Evolutionary conservation across 2,888 invertebrate genomes (phyloP).

Genomic region (Agrotis ipsilon): DNA sequence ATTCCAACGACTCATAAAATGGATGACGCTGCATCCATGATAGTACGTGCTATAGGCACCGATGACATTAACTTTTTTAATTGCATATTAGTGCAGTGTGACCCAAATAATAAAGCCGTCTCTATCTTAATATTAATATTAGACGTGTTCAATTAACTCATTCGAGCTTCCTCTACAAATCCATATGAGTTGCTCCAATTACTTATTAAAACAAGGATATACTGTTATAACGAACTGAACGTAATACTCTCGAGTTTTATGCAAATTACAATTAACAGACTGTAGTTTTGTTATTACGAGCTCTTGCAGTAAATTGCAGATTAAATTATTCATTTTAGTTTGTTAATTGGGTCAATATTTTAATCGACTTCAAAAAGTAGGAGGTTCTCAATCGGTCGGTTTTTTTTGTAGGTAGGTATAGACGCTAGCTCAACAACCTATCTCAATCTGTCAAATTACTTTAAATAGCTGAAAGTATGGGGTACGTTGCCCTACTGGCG

Average conservation of each 20-base stretch:
- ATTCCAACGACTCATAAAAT: not conserved
- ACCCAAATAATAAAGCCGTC: slow-evolving; percentile 28
- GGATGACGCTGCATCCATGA: not conserved
- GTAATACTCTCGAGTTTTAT: slow-evolving; percentile 35
- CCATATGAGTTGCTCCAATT: slow-evolving; percentile 47
- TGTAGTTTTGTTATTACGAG: slow-evolving; percentile 30
- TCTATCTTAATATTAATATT: slow-evolving; percentile 54
- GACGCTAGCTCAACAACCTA: too few species aligned
- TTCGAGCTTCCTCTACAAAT: slow-evolving; percentile 48
- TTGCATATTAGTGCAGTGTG: slow-evolving; percentile 21
- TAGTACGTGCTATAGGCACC: not conserved
- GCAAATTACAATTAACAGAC: slow-evolving; percentile 29
- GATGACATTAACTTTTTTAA: slow-evolving; percentile 28
- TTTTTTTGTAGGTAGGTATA: too few species aligned
- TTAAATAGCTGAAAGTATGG: too few species aligned
- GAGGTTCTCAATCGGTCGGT: too few species aligned
- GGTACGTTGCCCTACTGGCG: too few species aligned
- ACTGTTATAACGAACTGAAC: slow-evolving; percentile 51
- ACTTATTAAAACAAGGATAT: slow-evolving; percentile 58
- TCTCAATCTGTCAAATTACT: too few species aligned
- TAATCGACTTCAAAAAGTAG: too few species aligned
- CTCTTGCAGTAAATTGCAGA: slow-evolving; percentile 13
- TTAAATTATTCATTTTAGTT: slow-evolving; percentile 18
- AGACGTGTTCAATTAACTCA: slow-evolving; percentile 57
- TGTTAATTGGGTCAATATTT: slow-evolving; percentile 4